phyloP scores from a whole-genome alignment of 2,888 invertebrate species.

The Lottia gigantea region DNA sequence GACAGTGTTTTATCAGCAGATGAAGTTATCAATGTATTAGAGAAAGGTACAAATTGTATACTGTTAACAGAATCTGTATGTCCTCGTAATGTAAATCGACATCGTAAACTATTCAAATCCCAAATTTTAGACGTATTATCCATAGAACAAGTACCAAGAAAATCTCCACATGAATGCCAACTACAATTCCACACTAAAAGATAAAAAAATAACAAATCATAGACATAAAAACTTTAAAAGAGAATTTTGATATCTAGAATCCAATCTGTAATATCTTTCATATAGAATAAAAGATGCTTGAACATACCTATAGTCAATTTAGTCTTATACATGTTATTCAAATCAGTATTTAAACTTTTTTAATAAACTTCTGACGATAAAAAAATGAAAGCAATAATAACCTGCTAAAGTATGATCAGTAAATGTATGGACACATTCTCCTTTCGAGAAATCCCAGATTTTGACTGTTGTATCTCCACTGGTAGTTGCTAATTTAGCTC shows the following conservation, averaged over 20 bases:
- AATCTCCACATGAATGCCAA: conserved; percentile 68
- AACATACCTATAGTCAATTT: too few relatives aligned
- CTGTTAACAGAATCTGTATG: conserved; percentile 68
- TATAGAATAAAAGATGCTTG: too few relatives aligned
- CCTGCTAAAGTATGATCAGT: conserved; percentile 67
- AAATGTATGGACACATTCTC: conserved; percentile 68
- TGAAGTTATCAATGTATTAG: conserved; percentile 66
- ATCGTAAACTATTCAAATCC: conserved; percentile 67
- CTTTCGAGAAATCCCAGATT: conserved; percentile 67
- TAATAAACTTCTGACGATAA: too few relatives aligned
- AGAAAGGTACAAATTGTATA: conserved; percentile 66
- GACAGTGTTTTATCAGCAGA: conserved; percentile 68
- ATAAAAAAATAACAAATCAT: conserved; percentile 10
- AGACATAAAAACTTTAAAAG: too few relatives aligned
- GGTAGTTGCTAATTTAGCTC: conserved; percentile 63
- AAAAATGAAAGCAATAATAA: conserved; percentile 23
- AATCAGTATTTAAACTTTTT: too few relatives aligned
- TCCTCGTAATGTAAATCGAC: conserved; percentile 66
- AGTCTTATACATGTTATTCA: too few relatives aligned
- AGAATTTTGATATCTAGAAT: too few relatives aligned
- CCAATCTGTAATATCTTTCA: too few relatives aligned
- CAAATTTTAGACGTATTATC: conserved; percentile 67
- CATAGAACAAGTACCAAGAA: conserved; percentile 68
- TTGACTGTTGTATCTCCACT: conserved; percentile 69
- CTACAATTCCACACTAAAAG: conserved; percentile 65